These are phyloP conservation scores for Clivina fossor DNA, from an alignment of 2,888 invertebrate species.

Conservation along the genomic window DNA sequence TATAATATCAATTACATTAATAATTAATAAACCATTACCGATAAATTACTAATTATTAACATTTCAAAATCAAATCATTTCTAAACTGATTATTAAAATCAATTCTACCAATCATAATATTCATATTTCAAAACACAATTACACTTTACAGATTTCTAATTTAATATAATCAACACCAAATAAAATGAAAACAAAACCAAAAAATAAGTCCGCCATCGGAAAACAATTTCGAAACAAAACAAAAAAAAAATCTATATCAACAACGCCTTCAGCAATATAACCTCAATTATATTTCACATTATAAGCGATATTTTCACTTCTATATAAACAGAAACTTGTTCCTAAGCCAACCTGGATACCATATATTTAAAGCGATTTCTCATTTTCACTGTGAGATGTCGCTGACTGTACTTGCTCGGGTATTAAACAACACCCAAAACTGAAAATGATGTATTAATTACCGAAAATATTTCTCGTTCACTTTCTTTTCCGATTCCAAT, in stretches of 20 bases:
- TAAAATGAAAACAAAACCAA: background rate
- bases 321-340: background rate
- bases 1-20: too few relatives aligned
- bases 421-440: too few relatives aligned
- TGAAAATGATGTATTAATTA: slow-evolving; percentile 18
- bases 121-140: background rate
- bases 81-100: too few relatives aligned
- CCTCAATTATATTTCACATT: slow-evolving; percentile 1
- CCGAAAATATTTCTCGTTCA: slow-evolving; percentile 21
- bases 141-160: background rate
- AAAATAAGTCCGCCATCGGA: too few relatives aligned
- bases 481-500: slow-evolving; percentile 11
- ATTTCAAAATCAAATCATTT: too few relatives aligned
- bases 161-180: background rate
- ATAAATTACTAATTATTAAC: too few relatives aligned
- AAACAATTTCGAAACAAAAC: background rate
- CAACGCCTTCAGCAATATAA: background rate
- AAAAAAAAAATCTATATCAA: slow-evolving; percentile 1
- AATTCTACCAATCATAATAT: too few relatives aligned
- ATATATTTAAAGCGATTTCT: too few relatives aligned
- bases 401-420: background rate
- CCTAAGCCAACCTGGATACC: background rate
- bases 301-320: background rate
- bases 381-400: slow-evolving; percentile 14
- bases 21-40: too few relatives aligned